A percentile compares a stretch with the other conserved stretches of the same genome.
phyloP scores from a whole-genome alignment of 2,888 invertebrate genomes.

The Xestia c-nigrum region DNA sequence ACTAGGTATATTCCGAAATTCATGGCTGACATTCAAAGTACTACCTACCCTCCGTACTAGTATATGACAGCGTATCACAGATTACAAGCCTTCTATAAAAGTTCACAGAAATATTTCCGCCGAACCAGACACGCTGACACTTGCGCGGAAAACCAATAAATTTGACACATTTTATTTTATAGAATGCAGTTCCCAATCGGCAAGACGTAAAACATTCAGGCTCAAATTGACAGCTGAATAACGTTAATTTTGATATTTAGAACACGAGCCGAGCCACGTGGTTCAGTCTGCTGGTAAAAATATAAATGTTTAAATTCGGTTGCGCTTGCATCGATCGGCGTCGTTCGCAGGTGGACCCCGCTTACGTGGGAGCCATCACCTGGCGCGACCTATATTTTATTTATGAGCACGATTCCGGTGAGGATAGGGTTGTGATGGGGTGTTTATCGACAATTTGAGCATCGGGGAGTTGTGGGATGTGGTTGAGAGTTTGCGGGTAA shows the following conservation, averaged over 20 bases:
- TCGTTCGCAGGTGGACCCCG: constrained; percentile 62
- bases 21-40: background rate
- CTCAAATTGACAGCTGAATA: constrained; percentile 26
- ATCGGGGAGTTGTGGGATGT: constrained; percentile 6
- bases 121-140: constrained; percentile 19
- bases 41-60: background rate
- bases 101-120: constrained; percentile 9
- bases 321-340: constrained; percentile 65
- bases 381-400: constrained; percentile 83
- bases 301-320: constrained; percentile 65
- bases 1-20: background rate
- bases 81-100: background rate
- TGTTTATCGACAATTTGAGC: constrained; percentile 48
- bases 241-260: constrained; percentile 39
- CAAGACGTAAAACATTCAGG: constrained; percentile 27
- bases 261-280: constrained; percentile 43
- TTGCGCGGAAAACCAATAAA: constrained; percentile 10
- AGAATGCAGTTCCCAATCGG: constrained; percentile 14
- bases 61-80: background rate
- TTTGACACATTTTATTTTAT: constrained; percentile 21
- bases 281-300: constrained; percentile 49
- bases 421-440: constrained; percentile 53
- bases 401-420: constrained; percentile 73
- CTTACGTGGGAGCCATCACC: constrained; percentile 74
- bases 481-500: background rate